Base-by-base conservation (phyloP, 2,797 vertebrate species). In the Sebastes baramenuke region DNA sequence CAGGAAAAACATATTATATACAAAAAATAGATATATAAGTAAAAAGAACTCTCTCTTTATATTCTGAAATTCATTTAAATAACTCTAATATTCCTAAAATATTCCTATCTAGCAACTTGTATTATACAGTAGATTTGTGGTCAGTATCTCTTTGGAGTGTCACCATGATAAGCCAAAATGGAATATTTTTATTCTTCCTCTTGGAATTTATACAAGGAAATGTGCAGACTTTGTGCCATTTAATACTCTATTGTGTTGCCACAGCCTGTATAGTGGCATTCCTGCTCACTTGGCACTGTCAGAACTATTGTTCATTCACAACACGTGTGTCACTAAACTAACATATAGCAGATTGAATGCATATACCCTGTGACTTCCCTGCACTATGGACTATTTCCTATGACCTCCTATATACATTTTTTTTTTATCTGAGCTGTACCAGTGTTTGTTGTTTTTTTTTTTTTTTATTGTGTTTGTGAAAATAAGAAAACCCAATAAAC, bases 301-400 rank as follows among this genome's bases (percentile, higher is more conserved):
- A 73, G 25, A 71, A 16, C 3, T 24, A 77, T 12, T 32, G 20
- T 22, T 42, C 42, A 65, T 32, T 34, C 54, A 56, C 77, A 80
- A 18, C 81, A 76, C 24, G 30, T 76, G 76, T 77, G 77, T 82
- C 62, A 61, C 58, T 32, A 32, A 32, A 6, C 32, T 27, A 11
- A 78, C 30, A 67, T 36, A 16, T 5, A 75, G n/a, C 79, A 74
- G 59, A 66, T 2, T 38, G 0, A 13, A 38, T 38, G 0, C 12
- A 38, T 38, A 38, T 38, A 38, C 12, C 36, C 12, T 38, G 36
- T 38, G 36, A 38, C 36, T 38, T 38, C 36, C 36, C 36, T 38
- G 36, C 12, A 38, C 36, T 38, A 38, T 38, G 36, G 36, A 5
- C 36, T 38, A 38, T 38, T 38, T 38, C 36, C 36, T 38, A 38